A percentile compares a stretch with the other conserved stretches of the same genome.
phyloP scores from a whole-genome alignment of 2,113 vertebrate species.

The Garra rufa region DNA sequence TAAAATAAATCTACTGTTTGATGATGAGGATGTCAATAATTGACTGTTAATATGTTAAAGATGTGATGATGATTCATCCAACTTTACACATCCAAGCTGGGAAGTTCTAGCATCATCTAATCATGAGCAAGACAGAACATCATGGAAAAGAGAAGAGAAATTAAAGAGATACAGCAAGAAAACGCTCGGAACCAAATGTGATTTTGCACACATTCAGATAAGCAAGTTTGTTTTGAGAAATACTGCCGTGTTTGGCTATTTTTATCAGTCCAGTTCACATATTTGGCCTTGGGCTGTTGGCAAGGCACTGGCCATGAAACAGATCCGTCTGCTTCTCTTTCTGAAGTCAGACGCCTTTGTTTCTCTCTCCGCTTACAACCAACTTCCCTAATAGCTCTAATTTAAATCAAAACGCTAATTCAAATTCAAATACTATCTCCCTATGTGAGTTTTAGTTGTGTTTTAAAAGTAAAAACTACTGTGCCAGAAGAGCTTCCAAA shows the following conservation, averaged over 20 bases:
- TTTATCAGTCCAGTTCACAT: constrained; percentile 27
- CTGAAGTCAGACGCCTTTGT: background rate
- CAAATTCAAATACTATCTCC: background rate
- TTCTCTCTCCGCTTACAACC: background rate
- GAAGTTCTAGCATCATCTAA: background rate
- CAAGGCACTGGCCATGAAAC: constrained; percentile 43
- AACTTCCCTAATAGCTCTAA: background rate
- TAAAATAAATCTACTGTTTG: background rate
- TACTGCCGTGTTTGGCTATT: background rate
- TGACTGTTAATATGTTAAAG: background rate
- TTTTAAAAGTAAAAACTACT: constrained; percentile 45
- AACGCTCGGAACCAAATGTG: background rate
- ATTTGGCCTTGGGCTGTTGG: constrained; percentile 26
- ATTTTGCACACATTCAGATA: background rate
- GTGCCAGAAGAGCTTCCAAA: constrained; percentile 28
- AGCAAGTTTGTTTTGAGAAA: constrained; percentile 23
- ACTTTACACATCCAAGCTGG: background rate
- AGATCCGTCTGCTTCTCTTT: constrained; percentile 44
- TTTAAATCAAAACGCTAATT: background rate
- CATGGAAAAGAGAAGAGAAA: background rate
- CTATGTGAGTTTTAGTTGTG: background rate
- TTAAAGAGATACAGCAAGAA: background rate
- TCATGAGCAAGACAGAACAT: background rate
- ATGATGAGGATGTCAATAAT: background rate
- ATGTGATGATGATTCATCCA: background rate